Base-by-base conservation (phyloP, 2,888 invertebrate genomes). In the Bugulina stolonifera region DNA sequence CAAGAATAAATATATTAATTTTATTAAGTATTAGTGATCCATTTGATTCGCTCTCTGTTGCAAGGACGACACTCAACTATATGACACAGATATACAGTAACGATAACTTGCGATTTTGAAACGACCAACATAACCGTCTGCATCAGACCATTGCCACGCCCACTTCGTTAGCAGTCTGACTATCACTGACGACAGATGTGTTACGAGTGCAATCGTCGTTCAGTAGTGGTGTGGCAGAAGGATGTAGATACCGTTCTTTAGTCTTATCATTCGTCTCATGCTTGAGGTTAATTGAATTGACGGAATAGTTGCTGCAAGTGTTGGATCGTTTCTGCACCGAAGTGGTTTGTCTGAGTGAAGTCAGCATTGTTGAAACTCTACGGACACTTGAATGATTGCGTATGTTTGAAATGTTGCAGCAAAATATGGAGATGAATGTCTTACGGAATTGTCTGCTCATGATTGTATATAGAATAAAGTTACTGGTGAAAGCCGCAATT, bases 401-500 rank as follows among this genome's bases (percentile, higher is more conserved):
- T 10, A 43, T 5, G 5, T 43, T 43, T 5, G 18, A 43, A 71
- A 78, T 80, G n/a, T n/a, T n/a, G 35, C 75, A 73, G 72, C 82
- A 81, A 80, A 93, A 89, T 78, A 92, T 85, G 79, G 89, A 88
- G 18, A 80, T 78, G 77, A 87, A 87, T 0, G 87, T 87, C 72
- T 83, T 80, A n/a, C 96, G 88, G 84, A 96, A 96, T 87, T 94
- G 95, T 77, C 92, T 89, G 74, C 93, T 94, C 96, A 96, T 96
- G 72, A 92, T 89, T 81, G 94, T 95, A 83, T 96, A 96, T 54
- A 96, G 87, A 75, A 95, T 90, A 81, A 96, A 96, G 85, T 94
- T 96, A 74, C 95, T 91, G 0, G 93, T 92, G 10, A 93, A 93
- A 85, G 95, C 95, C 78, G 94, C 86, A 73, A 96, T 88, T 0